Evolutionary conservation across 1,140 invertebrate species (phyloP), one percentile per base, ranked within the genome.

Genomic region (Drosophila cardini): DNA sequence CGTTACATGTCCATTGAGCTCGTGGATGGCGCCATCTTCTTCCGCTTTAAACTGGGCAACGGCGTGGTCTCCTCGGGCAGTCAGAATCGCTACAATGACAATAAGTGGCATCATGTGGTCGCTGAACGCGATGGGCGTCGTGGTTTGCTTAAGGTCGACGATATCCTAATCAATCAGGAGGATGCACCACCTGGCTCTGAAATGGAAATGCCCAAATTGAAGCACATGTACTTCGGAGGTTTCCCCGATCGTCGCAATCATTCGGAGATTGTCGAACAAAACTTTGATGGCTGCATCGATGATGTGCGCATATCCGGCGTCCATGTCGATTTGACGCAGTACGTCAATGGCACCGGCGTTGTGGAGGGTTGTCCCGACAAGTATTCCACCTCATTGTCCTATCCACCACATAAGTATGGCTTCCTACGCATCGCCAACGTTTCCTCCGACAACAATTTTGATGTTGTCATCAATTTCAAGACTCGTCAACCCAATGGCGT

Each of bases 231-330:
- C 92, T 96, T 99, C 75, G 98, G 98, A 70, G 98, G 98, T 2
- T 96, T 96, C 92, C 95, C 96, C 0, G 93, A 93, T 2, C 93
- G 94, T n/a, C 96, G 95, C 78, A 92, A 93, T 18, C 95, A 95
- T 53, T 90, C 93, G 10, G 93, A 95, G 34, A 95, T 96, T 0
- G 95, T 95, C 0, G 94, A 94, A 46, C 92, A 94, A 21, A 96
- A 96, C 55, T 99, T 99, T 91, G 97, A 98, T 83, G 98, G 98
- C 3, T 99, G 98, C 90, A 96, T 99, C 42, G 95, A 97, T 78
- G 94, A 96, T 68, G 95, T 99, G 1, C 93, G 94, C 16, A 95
- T 99, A 50, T 94, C 95, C 8, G 94, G 95, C 0, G 94, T 94
- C 6, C 94, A 94, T n/a, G 94, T 97, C 30, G 96, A 98, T 91